phyloP scores from a whole-genome alignment of 2,113 vertebrate species.

The Synodontis membranacea region DNA sequence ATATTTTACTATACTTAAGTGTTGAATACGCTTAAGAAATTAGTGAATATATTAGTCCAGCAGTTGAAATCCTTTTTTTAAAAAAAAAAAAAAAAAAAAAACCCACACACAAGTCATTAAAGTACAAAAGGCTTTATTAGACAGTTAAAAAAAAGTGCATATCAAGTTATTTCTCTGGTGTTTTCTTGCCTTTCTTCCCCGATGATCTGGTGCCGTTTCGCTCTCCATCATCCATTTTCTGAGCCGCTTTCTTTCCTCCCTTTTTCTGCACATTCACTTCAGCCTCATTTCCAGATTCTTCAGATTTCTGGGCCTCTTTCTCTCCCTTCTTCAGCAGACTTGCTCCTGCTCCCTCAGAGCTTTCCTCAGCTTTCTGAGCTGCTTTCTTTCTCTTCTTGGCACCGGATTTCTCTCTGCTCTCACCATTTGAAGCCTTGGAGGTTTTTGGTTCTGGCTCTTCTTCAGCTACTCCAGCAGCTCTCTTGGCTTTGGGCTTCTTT shows the following conservation, averaged over 20 bases:
- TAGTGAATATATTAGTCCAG: background rate
- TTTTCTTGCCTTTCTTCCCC: slow-evolving; percentile 20
- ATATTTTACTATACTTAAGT: no score
- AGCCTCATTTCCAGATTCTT: background rate
- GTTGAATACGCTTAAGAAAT: no score
- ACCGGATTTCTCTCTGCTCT: background rate
- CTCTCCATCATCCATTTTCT: slow-evolving; percentile 22
- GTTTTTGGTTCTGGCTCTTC: slow-evolving; percentile 40
- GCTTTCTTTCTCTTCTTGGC: slow-evolving; percentile 17
- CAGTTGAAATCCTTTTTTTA: no score
- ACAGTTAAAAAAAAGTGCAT: background rate
- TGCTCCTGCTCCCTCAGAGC: background rate
- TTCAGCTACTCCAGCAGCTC: background rate
- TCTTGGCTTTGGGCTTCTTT: slow-evolving; percentile 70
- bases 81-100: no score
- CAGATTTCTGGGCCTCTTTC: background rate
- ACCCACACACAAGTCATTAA: background rate
- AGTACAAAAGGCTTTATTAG: slow-evolving; percentile 41
- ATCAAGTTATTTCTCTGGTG: background rate
- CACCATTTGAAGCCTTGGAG: slow-evolving; percentile 17
- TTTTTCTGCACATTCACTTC: background rate
- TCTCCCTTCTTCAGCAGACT: background rate
- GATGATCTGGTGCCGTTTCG: background rate
- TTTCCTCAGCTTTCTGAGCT: background rate
- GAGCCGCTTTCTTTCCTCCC: slow-evolving; percentile 22